Percentiles rank a stretch among this genome's conserved stretches.
Evolutionary conservation across 2,797 vertebrate species (phyloP).

Genomic region (Scyliorhinus canicula): DNA sequence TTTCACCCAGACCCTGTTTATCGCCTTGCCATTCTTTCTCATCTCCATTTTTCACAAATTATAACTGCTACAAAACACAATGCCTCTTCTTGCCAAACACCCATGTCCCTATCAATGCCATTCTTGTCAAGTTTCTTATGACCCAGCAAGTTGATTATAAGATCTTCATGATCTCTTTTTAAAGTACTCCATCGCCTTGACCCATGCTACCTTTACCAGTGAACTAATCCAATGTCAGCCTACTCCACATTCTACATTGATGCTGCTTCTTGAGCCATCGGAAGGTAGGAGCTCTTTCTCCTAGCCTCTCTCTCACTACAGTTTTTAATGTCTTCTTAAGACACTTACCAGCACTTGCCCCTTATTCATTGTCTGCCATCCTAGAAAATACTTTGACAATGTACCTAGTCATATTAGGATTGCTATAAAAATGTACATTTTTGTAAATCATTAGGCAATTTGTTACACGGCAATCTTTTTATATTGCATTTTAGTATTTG

Average conservation of each 20-base stretch:
- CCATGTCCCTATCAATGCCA: not conserved
- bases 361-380: not conserved
- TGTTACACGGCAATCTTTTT: not conserved
- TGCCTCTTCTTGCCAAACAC: not conserved
- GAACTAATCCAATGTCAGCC: not conserved
- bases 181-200: not conserved
- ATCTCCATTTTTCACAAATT: not conserved
- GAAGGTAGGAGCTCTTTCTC: not conserved
- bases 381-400: not conserved
- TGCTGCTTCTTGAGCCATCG: not conserved
- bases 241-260: not conserved
- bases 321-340: not conserved
- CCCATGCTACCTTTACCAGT: not conserved
- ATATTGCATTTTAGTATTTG: not conserved
- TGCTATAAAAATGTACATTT: not conserved
- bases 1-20: not conserved
- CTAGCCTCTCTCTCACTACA: not conserved
- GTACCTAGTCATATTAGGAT: not conserved
- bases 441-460: not conserved
- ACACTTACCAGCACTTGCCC: not conserved
- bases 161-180: not conserved
- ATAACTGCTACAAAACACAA: not conserved
- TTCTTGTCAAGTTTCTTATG: not conserved
- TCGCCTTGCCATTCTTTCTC: not conserved
- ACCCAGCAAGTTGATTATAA: not conserved